These are phyloP conservation scores for Loxodonta africana DNA, from an alignment of 2,113 vertebrate genomes.

Conservation along the genomic window DNA sequence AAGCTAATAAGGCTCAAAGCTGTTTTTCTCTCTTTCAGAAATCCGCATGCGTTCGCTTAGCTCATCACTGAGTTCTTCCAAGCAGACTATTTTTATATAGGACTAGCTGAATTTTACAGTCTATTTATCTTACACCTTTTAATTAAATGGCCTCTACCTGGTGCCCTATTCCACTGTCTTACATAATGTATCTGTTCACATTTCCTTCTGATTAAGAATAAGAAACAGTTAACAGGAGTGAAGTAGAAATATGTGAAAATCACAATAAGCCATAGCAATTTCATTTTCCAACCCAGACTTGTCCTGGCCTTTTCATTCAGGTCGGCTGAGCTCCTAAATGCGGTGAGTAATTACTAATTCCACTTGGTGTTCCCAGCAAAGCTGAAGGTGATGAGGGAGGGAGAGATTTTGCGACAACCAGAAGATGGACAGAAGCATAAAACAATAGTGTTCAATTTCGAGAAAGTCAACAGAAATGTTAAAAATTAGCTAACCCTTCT, in stretches of 20 bases:
- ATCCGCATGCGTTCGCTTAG: conserved; percentile 35
- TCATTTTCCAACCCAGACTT: conserved; percentile 49
- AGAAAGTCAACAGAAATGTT: conserved; percentile 71
- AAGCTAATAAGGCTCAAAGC: conserved; percentile 43
- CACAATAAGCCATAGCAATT: conserved; percentile 52
- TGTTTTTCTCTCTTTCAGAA: conserved; percentile 10
- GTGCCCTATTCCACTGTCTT: conserved; percentile 13
- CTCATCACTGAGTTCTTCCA: conserved; percentile 39
- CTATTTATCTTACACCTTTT: conserved; percentile 67
- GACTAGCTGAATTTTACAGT: conserved; percentile 52
- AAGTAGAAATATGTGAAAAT: conserved; percentile 68
- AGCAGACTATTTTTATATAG: conserved; percentile 46
- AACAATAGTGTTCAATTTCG: conserved; percentile 54
- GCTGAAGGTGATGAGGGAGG: not conserved
- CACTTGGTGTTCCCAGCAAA: not conserved
- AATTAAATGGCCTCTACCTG: conserved; percentile 67
- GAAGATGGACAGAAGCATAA: conserved; percentile 57
- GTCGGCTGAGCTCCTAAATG: conserved; percentile 35
- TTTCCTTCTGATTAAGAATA: conserved; percentile 74
- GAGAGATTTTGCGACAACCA: not conserved
- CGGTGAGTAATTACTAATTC: conserved; percentile 36
- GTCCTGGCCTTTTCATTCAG: conserved; percentile 37
- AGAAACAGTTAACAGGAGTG: conserved; percentile 11
- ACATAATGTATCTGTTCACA: conserved; percentile 52
- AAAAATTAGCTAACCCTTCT: conserved; percentile 71